A percentile compares a stretch with the other conserved stretches of the same genome.
These are phyloP conservation scores for Metridium senile DNA, from an alignment of 92 coral and sea anemone species.

Conservation along the genomic window DNA sequence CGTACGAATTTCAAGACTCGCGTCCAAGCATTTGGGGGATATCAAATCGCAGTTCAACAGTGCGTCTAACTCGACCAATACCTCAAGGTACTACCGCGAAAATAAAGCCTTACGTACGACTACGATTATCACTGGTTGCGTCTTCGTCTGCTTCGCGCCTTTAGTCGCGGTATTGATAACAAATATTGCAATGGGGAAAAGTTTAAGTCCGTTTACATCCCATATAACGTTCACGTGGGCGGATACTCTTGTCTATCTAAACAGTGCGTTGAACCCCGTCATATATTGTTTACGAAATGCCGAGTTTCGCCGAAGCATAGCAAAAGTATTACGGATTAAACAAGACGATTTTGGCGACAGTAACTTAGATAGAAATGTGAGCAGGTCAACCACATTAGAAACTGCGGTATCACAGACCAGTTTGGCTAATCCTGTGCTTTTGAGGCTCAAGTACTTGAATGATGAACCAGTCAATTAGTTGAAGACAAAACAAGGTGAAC, in stretches of 20 bases:
- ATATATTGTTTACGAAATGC: conserved; percentile 40
- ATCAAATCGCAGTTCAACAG: conserved; percentile 28
- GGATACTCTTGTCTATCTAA: conserved; percentile 32
- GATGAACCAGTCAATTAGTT: too few species aligned
- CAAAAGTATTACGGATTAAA: conserved; percentile 1
- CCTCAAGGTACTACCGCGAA: conserved; percentile 9
- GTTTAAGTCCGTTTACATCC: background rate
- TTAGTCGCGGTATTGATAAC: conserved; percentile 27
- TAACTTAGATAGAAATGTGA: conserved; percentile 8
- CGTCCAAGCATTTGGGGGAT: conserved; percentile 21
- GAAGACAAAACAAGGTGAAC: too few species aligned
- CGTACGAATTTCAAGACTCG: conserved; percentile 46
- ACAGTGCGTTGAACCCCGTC: conserved; percentile 38
- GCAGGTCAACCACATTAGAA: conserved; percentile 15
- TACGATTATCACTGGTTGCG: conserved; percentile 28
- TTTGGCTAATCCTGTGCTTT: background rate
- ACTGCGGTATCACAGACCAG: conserved; percentile 2
- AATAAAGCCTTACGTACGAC: conserved; percentile 37
- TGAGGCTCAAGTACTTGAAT: background rate
- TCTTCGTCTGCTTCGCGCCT: conserved; percentile 38
- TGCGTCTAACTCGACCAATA: background rate
- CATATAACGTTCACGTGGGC: conserved; percentile 49
- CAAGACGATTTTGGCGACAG: background rate
- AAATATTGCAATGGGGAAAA: conserved; percentile 11
- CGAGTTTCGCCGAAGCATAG: conserved; percentile 44